Evolutionary conservation across 2,113 vertebrate species (phyloP).

Genomic region (Lophius piscatorius): DNA sequence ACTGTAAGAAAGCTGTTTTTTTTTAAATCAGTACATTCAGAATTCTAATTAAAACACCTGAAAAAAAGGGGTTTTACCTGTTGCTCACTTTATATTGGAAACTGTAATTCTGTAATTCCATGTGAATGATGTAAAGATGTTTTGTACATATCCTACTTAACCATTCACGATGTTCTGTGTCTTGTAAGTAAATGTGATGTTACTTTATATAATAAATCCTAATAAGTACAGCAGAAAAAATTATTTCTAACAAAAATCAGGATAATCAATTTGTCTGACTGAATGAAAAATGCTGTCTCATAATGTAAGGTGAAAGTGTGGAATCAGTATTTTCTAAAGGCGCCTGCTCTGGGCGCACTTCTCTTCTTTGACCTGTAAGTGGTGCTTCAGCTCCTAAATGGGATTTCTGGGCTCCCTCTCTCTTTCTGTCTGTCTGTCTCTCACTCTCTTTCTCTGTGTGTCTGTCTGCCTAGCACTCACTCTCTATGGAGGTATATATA

Average conservation of each 20-base stretch:
- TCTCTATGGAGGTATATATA: no score
- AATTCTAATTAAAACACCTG: neutral
- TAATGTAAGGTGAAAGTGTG: neutral
- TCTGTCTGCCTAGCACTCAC: slow-evolving; percentile 1
- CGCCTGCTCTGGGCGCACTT: slow-evolving; percentile 41
- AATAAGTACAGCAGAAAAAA: neutral
- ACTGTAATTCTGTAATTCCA: neutral
- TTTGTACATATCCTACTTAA: neutral
- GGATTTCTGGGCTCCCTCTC: neutral
- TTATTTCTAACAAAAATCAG: neutral
- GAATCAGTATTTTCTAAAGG: slow-evolving; percentile 2
- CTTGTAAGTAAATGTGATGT: neutral
- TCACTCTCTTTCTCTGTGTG: slow-evolving; percentile 6
- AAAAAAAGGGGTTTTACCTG: neutral
- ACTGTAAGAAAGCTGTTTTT: no score
- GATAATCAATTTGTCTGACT: no score
- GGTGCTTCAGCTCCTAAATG: slow-evolving; percentile 65
- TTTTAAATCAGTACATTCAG: neutral
- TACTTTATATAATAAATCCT: neutral
- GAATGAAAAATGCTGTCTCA: no score
- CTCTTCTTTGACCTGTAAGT: slow-evolving; percentile 61
- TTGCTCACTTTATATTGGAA: slow-evolving; percentile 6
- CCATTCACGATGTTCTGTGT: neutral
- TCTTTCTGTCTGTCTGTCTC: neutral
- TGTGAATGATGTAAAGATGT: neutral